Evolutionary conservation across 1,140 invertebrate species (phyloP).

Genomic region (Caenorhabditis inopinata): DNA sequence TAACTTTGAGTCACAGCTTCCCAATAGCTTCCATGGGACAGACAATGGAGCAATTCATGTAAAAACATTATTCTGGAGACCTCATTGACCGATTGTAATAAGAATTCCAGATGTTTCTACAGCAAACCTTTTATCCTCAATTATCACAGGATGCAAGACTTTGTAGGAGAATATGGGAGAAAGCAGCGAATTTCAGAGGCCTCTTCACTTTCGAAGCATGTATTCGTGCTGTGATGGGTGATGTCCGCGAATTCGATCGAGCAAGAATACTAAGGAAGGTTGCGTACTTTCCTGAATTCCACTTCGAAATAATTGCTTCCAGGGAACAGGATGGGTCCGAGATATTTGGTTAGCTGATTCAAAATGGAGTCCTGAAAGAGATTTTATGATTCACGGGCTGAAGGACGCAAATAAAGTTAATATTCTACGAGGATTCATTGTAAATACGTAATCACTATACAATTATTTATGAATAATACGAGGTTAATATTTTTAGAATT

Average conservation of each 20-base stretch:
- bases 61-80: neutral
- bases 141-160: neutral
- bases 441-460: slow-evolving; percentile 5
- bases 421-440: neutral
- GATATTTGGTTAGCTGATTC: slow-evolving; percentile 41
- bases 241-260: neutral
- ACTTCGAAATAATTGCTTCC: neutral
- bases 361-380: slow-evolving; percentile 33
- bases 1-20: slow-evolving; percentile 38
- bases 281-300: neutral
- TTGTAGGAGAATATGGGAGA: slow-evolving; percentile 37
- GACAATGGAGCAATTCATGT: slow-evolving; percentile 48
- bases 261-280: slow-evolving; percentile 41
- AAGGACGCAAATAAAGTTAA: slow-evolving; percentile 22
- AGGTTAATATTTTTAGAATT: too few relatives aligned
- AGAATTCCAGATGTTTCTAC: slow-evolving; percentile 12
- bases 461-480: too few relatives aligned
- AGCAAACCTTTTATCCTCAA: slow-evolving; percentile 16
- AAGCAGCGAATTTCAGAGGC: slow-evolving; percentile 17
- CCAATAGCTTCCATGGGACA: slow-evolving; percentile 37
- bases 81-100: neutral
- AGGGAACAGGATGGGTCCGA: slow-evolving; percentile 43
- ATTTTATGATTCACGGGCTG: slow-evolving; percentile 46
- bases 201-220: slow-evolving; percentile 46
- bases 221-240: slow-evolving; percentile 32